Evolutionary conservation across 2,888 invertebrate species (phyloP), one percentile per base, ranked within the genome.

Genomic region (Drosophila seclusa): DNA sequence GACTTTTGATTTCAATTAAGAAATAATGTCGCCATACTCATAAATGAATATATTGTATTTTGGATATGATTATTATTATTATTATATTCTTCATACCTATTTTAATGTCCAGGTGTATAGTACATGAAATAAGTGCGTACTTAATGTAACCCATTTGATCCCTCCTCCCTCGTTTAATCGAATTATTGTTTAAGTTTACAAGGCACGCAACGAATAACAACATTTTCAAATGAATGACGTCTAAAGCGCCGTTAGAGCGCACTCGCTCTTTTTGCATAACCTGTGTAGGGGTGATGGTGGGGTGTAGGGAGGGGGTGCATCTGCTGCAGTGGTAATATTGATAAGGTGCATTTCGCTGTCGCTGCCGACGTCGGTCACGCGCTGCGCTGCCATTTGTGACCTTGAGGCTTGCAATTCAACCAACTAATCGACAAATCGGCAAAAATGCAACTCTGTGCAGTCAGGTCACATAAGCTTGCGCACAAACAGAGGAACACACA

Each of bases 361-460:
- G 8, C 78, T 71, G 77, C 72, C 67, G 63, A 71, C 76, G 80
- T 80, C 80, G 80, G 76, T 78, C 77, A 80, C 76, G 80, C 75
- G 76, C 50, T 48, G 48, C 31, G 32, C 4, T 32, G 32, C 32
- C 10, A 16, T 13, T n/a, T 13, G 45, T 78, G 76, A 76, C 76
- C 76, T 76, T 76, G 68, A 7, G 4, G 40, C 74, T 58, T 68
- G 64, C 40, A 68, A 62, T 68, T 48, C 21, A 18, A 16, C 16
- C 16, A 42, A 27, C 48, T 69, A 49, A 49, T 32, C 53, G 36
- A 29, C 31, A 27, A 24, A 45, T 31, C 11, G 29, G 18, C 42
- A 29, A 52, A 59, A 80, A 68, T 80, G 88, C 88, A 88, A 88
- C 75, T 68, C 83, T 88, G 79, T 71, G 73, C 76, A 83, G 49